phyloP scores from a whole-genome alignment of 2,113 vertebrate genomes.

The Turnix velox region DNA sequence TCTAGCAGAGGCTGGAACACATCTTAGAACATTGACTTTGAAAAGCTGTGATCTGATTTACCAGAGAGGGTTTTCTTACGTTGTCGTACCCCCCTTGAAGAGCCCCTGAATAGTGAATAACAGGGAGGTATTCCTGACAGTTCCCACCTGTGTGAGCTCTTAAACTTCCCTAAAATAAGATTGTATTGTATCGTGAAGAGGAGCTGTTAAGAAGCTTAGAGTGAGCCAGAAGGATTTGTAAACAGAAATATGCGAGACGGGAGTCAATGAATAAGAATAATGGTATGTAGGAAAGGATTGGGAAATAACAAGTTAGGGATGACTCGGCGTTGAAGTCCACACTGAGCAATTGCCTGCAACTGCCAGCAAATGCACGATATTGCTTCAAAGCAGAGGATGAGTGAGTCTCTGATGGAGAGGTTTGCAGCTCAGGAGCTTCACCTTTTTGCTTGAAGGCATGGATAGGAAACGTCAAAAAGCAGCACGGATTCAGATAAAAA shows the following conservation, averaged over 20 bases:
- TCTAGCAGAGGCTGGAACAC: neutral
- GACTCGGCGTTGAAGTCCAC: neutral
- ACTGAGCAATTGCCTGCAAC: accelerated
- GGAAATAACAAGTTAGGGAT: neutral
- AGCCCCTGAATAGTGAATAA: neutral
- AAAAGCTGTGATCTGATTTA: conserved; percentile 25
- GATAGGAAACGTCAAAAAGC: neutral
- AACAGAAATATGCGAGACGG: neutral
- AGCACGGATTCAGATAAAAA: neutral
- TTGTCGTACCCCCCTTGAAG: neutral
- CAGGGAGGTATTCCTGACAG: neutral
- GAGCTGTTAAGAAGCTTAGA: neutral
- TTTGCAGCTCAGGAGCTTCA: neutral
- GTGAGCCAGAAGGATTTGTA: conserved; percentile 7
- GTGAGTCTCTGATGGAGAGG: neutral
- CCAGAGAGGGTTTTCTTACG: neutral
- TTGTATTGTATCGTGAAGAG: neutral
- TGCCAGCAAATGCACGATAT: neutral
- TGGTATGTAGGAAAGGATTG: neutral
- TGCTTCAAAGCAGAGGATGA: neutral
- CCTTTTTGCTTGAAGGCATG: neutral
- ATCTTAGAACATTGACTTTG: neutral
- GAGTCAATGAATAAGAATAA: neutral
- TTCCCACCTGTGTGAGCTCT: neutral
- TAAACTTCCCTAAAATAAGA: neutral